Base-by-base conservation (phyloP, 2,888 invertebrate genomes). In the Euplagia quadripunctaria region DNA sequence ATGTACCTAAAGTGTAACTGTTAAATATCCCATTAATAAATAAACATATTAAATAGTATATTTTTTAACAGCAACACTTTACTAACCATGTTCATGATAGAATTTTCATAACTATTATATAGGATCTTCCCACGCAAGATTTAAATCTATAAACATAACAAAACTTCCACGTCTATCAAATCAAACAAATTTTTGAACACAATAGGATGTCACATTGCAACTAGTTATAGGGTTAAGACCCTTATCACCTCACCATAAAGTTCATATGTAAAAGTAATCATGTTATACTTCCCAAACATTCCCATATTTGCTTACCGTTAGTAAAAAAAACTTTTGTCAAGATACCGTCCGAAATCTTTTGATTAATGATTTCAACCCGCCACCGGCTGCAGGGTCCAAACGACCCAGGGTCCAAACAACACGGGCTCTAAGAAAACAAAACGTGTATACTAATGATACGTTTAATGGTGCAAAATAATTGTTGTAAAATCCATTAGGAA, bases 381-480 rank as follows among this genome's bases (percentile, higher is more conserved):
- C 86, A 87, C 80, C 88, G 87, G 85, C 82, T 82, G 78, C 79
- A 77, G 88, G 89, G 91, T 90, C 91, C 82, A 70, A 84, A 79
- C 86, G 91, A 88, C 69, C 69, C 79, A 76, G 87, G 89, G 91
- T 90, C 91, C 83, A 70, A 83, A 79, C 85, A 91, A 88, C 90
- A 91, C 86, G 79, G 74, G 20, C 81, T 83, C 79, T 88, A 91
- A 93, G 93, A 92, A 94, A 94, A 94, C 92, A 93, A 88, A 91
- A 91, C 88, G 86, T 90, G 86, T 88, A 90, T 86, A 87, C 91
- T 94, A 95, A 95, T 94, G 95, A 94, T 92, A 90, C 87, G 77
- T 84, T 88, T 93, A 94, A 95, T 94, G 93, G 93, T 86, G 89
- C 91, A 82, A 89, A 93, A 92, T 94, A 91, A 94, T 94, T 93